A percentile compares a stretch with the other conserved stretches of the same genome.
These are phyloP conservation scores for Cygnus atratus DNA, from an alignment of 2,113 vertebrate species.

Conservation along the genomic window DNA sequence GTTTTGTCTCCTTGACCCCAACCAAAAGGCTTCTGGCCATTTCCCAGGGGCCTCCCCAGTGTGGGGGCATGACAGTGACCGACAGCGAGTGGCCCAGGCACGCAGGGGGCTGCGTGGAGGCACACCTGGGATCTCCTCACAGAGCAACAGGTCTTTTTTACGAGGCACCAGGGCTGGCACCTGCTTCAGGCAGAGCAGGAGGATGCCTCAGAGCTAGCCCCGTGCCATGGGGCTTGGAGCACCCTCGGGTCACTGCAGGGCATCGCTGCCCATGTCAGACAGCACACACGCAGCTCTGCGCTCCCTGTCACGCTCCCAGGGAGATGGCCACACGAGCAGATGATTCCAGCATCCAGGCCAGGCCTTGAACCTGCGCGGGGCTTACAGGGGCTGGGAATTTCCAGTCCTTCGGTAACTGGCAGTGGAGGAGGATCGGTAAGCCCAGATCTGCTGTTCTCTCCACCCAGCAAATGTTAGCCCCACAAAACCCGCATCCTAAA, in stretches of 20 bases:
- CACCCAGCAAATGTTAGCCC: neutral
- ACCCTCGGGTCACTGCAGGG: fast-evolving
- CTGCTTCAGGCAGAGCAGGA: too few species aligned
- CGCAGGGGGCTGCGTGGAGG: neutral
- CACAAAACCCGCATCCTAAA: neutral
- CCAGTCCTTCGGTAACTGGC: neutral
- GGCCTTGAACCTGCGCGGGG: neutral
- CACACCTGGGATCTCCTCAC: neutral
- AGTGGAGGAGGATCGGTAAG: neutral
- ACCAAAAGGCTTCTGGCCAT: neutral
- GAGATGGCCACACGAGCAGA: neutral
- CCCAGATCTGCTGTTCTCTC: fast-evolving
- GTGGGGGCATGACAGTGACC: neutral
- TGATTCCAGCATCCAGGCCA: neutral
- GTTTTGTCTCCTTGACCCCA: neutral
- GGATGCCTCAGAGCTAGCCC: too few species aligned
- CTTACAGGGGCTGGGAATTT: neutral
- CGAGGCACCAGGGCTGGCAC: too few species aligned
- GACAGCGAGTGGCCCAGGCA: neutral
- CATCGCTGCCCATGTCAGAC: fast-evolving
- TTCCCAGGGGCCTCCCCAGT: neutral
- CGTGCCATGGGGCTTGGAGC: fast-evolving
- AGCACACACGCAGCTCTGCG: fast-evolving
- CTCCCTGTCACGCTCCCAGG: too few species aligned
- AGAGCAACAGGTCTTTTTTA: neutral